A percentile compares a stretch with the other conserved stretches of the same genome.
These are phyloP conservation scores for Drosophila yakuba DNA, from an alignment of 1,140 invertebrate genomes.

Conservation along the genomic window DNA sequence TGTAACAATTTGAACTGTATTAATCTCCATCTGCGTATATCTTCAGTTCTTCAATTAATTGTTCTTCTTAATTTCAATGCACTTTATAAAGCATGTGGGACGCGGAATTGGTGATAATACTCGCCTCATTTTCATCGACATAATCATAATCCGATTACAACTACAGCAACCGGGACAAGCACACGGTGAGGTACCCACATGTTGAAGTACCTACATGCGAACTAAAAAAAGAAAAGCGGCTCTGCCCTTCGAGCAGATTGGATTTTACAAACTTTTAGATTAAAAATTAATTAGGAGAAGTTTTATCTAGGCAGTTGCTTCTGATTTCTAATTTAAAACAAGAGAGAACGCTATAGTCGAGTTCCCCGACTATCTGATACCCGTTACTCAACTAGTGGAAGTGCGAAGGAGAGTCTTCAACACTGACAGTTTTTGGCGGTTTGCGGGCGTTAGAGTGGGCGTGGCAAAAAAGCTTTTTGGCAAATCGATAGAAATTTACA, in stretches of 20 bases:
- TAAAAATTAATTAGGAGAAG: constrained; percentile 56
- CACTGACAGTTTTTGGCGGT: too few relatives aligned
- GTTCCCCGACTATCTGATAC: too few relatives aligned
- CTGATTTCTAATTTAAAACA: not conserved
- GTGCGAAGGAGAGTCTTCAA: too few relatives aligned
- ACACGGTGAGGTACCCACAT: constrained; percentile 1
- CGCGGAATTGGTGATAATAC: constrained; percentile 31
- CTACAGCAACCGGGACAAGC: constrained; percentile 6
- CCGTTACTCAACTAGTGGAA: too few relatives aligned
- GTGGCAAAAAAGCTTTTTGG: too few relatives aligned
- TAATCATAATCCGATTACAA: constrained; percentile 77
- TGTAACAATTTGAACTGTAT: constrained; percentile 41
- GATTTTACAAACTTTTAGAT: constrained; percentile 52
- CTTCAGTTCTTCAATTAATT: constrained; percentile 63
- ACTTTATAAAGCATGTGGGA: constrained; percentile 25
- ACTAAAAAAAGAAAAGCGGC: not conserved
- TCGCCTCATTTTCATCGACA: constrained; percentile 39
- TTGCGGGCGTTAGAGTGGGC: too few relatives aligned
- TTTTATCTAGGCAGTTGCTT: constrained; percentile 14
- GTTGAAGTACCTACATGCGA: not conserved
- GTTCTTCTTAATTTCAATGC: constrained; percentile 50
- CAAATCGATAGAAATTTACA: too few relatives aligned
- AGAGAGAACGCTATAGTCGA: too few relatives aligned
- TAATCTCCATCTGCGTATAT: constrained; percentile 52
- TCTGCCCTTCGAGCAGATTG: not conserved